A percentile compares a stretch with the other conserved stretches of the same genome.
Evolutionary conservation across 2,113 vertebrate genomes (phyloP).

Genomic region (Leucopsar rothschildi): DNA sequence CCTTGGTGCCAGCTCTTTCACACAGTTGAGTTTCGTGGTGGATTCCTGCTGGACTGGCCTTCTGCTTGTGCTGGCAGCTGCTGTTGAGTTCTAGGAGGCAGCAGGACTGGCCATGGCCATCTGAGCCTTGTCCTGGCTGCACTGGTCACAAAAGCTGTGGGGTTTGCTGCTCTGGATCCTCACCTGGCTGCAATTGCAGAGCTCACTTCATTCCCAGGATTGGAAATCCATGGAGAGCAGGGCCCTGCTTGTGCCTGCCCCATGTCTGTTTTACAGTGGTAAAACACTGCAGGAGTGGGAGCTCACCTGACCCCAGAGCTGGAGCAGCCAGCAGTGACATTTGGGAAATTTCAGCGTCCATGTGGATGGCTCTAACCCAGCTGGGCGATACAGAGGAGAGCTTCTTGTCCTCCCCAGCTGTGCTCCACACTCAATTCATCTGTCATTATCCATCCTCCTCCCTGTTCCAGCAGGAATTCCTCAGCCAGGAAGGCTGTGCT

Average conservation of each 20-base stretch:
- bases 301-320: fast-evolving
- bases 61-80: background rate
- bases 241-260: background rate
- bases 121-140: background rate
- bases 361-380: background rate
- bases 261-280: background rate
- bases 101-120: background rate
- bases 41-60: background rate
- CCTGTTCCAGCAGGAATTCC: background rate
- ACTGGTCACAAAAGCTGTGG: background rate
- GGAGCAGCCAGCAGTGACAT: background rate
- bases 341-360: background rate
- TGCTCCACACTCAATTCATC: background rate
- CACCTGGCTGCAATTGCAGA: background rate
- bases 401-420: background rate
- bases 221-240: fast-evolving
- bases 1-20: background rate
- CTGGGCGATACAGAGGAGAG: background rate
- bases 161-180: background rate
- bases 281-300: background rate
- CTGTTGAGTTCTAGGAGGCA: background rate
- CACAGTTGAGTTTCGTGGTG: fast-evolving
- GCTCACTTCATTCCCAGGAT: background rate
- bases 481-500: background rate
- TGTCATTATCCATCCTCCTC: background rate